Base-by-base conservation (phyloP, 2,888 invertebrate species). In the Dexiosoma caninum region DNA sequence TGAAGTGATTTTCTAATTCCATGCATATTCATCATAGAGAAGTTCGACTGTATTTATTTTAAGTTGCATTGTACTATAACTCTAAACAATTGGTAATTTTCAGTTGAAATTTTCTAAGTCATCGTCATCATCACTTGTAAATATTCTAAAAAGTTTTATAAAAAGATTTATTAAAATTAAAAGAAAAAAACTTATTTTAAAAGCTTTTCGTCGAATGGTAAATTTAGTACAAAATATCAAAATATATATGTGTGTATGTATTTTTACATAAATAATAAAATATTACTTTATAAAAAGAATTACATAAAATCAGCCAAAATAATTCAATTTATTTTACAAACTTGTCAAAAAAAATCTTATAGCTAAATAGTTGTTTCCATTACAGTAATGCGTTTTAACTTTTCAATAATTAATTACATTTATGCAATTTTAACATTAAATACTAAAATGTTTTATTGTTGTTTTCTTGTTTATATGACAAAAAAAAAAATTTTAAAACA, bases 401-500 rank as follows among this genome's bases (percentile, higher is more conserved):
- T 14, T 42, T 53, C 35, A n/a, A 37, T 32, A 32, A 44, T 35
- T 10, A 57, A 35, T 66, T 49, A 64, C 37, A 49, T 23, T 40
- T 9, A 67, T 35, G 59, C 35, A 32, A 44, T 44, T 75, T 42
- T 37, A 67, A 67, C 51, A 60, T 64, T 77, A 57, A 37, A 64
- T 60, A 40, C 64, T 40, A 42, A 60, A 60, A 46, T 32, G 19
- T 35, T 51, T n/a, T n/a, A n/a, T n/a, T 62, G 21, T 57, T 37
- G 37, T 42, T 21, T 19, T 42, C 23, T 46, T 35, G 3, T 46
- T 62, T 32, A n/a, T 19, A 9, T 23, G 32, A 27, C n/a, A 32
- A n/a, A 64, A 64, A 51, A 40, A 37, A 53, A 62, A 55, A 76
- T 70, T 70, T 70, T 74, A 69, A 74, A 78, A 75, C 53, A 62